Evolutionary conservation across 2,888 invertebrate species (phyloP).

Genomic region (Callosobruchus maculatus): DNA sequence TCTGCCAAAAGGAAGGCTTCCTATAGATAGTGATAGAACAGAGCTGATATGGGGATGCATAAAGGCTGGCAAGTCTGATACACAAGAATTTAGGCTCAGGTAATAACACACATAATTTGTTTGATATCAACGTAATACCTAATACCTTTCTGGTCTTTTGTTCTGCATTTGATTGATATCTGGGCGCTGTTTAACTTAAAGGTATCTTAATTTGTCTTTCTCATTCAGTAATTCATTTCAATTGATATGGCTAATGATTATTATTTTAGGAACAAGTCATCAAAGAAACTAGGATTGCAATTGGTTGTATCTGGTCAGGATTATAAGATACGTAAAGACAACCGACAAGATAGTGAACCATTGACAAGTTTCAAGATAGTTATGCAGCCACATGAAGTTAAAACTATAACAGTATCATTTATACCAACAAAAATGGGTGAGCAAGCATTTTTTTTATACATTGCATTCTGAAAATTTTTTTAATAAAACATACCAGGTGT

Average conservation of each 20-base stretch:
- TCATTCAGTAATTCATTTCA: too few relatives aligned
- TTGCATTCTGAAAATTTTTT: too few relatives aligned
- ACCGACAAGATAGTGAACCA: conserved; percentile 39
- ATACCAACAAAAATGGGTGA: conserved; percentile 49
- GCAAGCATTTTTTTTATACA: not conserved
- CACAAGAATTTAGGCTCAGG: conserved; percentile 54
- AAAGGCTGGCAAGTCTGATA: conserved; percentile 53
- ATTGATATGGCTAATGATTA: not conserved
- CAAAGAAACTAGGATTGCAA: conserved; percentile 55
- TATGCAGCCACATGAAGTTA: conserved; percentile 57
- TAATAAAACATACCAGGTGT: too few relatives aligned
- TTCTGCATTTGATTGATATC: too few relatives aligned
- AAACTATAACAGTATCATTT: conserved; percentile 54
- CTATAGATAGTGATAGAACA: conserved; percentile 55
- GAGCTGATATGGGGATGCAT: conserved; percentile 54
- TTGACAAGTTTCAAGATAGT: conserved; percentile 43
- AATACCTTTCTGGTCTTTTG: too few relatives aligned
- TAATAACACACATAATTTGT: not conserved
- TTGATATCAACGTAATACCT: too few relatives aligned
- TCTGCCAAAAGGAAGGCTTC: conserved; percentile 44
- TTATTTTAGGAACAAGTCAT: conserved; percentile 50
- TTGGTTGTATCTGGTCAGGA: conserved; percentile 51
- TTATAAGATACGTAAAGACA: conserved; percentile 47
- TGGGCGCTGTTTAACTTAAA: too few relatives aligned
- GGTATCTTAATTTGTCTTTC: too few relatives aligned